Evolutionary conservation across 1,140 invertebrate species (phyloP).

Genomic region (Drosophila fuyamai): DNA sequence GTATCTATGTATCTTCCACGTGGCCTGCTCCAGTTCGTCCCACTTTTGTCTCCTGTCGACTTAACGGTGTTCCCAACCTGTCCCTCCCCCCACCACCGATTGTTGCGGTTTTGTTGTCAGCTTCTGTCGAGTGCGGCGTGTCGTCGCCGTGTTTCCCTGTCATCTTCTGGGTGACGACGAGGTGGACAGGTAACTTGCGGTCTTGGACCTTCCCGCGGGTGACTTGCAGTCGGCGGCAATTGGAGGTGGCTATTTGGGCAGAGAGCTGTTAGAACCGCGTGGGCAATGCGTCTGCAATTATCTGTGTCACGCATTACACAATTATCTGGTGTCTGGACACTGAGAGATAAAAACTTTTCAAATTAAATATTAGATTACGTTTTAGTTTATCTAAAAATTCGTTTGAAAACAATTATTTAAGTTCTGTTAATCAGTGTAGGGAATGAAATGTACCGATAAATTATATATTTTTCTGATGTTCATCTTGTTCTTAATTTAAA

Average conservation of each 20-base stretch:
- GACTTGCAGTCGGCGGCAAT: conserved; percentile 31
- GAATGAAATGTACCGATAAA: too few relatives aligned
- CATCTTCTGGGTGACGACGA: conserved; percentile 35
- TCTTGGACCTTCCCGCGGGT: conserved; percentile 34
- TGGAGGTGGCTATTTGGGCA: conserved; percentile 3
- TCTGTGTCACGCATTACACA: conserved; percentile 56
- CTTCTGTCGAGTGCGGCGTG: conserved; percentile 43
- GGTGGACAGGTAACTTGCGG: conserved; percentile 55
- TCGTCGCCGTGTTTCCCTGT: conserved; percentile 33
- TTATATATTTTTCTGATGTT: too few relatives aligned
- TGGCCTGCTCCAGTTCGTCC: conserved; percentile 30
- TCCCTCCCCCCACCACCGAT: neutral
- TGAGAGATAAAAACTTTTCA: neutral
- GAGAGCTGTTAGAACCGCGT: conserved; percentile 34
- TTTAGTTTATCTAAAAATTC: too few relatives aligned
- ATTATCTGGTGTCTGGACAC: conserved; percentile 37
- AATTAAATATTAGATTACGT: neutral
- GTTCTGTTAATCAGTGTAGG: too few relatives aligned
- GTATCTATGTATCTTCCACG: conserved; percentile 10
- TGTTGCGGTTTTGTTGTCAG: conserved; percentile 29
- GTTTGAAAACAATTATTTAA: too few relatives aligned
- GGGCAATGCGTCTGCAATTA: conserved; percentile 42
- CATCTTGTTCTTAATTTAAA: too few relatives aligned
- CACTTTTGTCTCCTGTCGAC: conserved; percentile 54
- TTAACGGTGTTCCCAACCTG: conserved; percentile 26